Percentiles rank a stretch among this genome's conserved stretches.
Conservation (phyloP, 2,113 vertebrate species). For the Rissa tridactyla region DNA sequence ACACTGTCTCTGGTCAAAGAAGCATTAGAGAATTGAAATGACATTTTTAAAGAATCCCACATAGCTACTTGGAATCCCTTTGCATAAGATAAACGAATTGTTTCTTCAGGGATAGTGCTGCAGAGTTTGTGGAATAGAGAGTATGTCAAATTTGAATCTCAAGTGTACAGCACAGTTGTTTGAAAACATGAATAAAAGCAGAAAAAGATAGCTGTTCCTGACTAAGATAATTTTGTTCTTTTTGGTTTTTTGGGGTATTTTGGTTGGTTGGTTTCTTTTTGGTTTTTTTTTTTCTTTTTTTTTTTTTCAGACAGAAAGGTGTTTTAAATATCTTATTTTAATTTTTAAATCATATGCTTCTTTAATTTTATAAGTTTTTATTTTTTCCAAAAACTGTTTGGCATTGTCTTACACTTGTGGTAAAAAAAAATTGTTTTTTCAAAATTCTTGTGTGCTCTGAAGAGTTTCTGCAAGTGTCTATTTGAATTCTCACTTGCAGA, state of each 20-base stretch:
- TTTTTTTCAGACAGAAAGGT: not conserved
- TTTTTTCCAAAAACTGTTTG: not conserved
- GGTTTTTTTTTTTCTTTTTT: no score
- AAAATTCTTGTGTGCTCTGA: not conserved
- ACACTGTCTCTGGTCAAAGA: conserved; percentile 42
- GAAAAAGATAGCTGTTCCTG: not conserved
- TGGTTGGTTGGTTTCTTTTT: not conserved
- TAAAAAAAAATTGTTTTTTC: not conserved
- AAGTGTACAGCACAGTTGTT: not conserved
- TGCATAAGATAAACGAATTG: not conserved
- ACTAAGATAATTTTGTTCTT: not conserved
- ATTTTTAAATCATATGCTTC: not conserved
- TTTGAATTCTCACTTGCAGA: not conserved
- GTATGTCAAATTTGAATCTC: not conserved
- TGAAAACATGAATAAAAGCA: not conserved
- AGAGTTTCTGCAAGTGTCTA: not conserved
- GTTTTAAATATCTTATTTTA: not conserved
- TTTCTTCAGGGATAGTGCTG: not conserved
- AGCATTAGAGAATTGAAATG: conserved; percentile 54
- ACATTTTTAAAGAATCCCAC: conserved; percentile 58
- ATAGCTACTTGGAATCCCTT: conserved; percentile 16
- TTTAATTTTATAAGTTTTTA: not conserved
- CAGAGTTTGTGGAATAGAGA: not conserved
- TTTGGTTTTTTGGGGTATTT: not conserved
- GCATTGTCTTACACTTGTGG: not conserved